Evolutionary conservation across 2,113 vertebrate species (phyloP), one percentile per base, ranked within the genome.

Genomic region (Dissostichus mawsoni): DNA sequence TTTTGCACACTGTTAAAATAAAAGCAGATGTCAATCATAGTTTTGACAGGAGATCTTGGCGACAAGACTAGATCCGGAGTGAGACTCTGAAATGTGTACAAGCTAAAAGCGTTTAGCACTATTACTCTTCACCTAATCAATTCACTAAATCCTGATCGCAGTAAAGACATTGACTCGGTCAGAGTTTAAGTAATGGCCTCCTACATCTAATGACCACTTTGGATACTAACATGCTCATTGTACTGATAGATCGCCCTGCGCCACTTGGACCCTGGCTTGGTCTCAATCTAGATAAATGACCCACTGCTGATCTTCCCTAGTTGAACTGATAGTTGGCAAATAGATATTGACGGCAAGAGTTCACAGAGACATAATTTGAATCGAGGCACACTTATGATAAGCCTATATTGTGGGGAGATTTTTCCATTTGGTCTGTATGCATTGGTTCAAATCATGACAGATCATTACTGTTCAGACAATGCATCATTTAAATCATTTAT

Each of bases 171-270:
- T 55, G 73, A 84, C 78, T 74, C 4, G 12, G 64, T 77, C 82
- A 58, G n/a, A 44, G 65, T 84, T 85, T 84, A 86, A 88, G 74
- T 91, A 83, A 92, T 90, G 81, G 78, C 81, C 66, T 79, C 69
- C 68, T 58, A 73, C 70, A 82, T 44, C 78, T 88, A 89, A 87
- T 88, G 90, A 80, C 72, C 77, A 80, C 83, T 80, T 79, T 80
- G 69, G 76, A 87, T 76, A 59, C 79, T 80, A 88, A 81, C 84
- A 48, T 76, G 77, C 75, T 84, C 82, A 66, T 76, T 70, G 78
- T 84, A 63, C 55, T 90, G 87, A 90, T 85, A 65, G 76, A 90
- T 92, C 48, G 62, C 80, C 52, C 0, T 33, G 50, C 50, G 45
- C 79, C 62, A 41, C 82, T 78, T 80, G 62, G 61, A 87, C 62